Percentiles rank a stretch among this genome's conserved stretches.
Evolutionary conservation across 2,888 invertebrate genomes (phyloP).

Genomic region (Mylabris sibirica): DNA sequence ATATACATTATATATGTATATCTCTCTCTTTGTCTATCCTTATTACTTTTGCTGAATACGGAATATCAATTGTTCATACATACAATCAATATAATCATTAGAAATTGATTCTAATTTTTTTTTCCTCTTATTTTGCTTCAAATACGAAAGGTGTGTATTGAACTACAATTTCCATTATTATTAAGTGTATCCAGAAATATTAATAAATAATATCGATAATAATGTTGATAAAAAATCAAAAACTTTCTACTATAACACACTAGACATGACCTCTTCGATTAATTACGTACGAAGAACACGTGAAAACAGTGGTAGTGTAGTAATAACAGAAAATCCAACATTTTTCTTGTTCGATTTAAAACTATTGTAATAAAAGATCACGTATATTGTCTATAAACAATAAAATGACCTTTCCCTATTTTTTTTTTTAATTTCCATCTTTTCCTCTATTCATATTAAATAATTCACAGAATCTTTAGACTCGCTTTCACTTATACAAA

Average conservation of each 20-base stretch:
- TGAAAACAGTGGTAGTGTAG: constrained; percentile 14
- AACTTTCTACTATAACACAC: constrained; percentile 24
- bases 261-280: constrained; percentile 24
- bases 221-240: constrained; percentile 17
- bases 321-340: constrained; percentile 19
- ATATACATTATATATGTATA: constrained; percentile 12
- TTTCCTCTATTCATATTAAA: not conserved
- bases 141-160: not conserved
- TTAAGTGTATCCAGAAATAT: not conserved
- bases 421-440: not conserved
- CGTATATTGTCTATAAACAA: not conserved
- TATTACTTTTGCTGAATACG: not conserved
- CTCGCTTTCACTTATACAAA: not conserved
- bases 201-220: not conserved
- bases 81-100: not conserved
- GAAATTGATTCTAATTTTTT: not conserved
- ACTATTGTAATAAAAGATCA: not conserved
- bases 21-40: constrained; percentile 4
- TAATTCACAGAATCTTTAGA: not conserved
- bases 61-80: not conserved
- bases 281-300: constrained; percentile 27
- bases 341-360: constrained; percentile 8
- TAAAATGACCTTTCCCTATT: not conserved
- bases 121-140: not conserved
- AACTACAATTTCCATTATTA: no score